These are phyloP conservation scores for Oithona nana DNA, from an alignment of 2,888 invertebrate genomes.

Conservation along the genomic window DNA sequence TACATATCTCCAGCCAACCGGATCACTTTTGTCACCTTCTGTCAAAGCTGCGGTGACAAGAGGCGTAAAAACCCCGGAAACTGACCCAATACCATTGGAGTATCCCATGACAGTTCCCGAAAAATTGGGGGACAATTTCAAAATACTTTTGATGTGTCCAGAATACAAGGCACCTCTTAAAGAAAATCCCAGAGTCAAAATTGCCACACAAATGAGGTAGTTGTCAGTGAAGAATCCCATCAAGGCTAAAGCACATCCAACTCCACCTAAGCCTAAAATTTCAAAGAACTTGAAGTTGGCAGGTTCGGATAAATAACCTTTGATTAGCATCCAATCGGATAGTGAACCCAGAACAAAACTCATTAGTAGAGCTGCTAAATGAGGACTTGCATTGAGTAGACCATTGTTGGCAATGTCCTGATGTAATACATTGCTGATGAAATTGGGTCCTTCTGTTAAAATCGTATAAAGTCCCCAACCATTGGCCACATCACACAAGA, in stretches of 20 bases:
- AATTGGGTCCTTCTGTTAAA: background rate
- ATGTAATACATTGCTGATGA: background rate
- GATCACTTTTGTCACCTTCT: background rate
- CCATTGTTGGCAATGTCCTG: background rate
- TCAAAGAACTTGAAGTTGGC: background rate
- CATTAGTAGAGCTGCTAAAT: background rate
- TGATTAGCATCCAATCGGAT: background rate
- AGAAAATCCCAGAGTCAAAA: background rate
- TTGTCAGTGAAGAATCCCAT: background rate
- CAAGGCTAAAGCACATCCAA: background rate
- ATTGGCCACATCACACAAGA: background rate
- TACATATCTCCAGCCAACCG: background rate
- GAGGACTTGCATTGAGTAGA: background rate
- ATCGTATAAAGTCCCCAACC: background rate
- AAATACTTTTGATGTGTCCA: background rate
- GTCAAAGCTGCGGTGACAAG: background rate
- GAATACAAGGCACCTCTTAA: background rate
- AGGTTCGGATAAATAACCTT: background rate
- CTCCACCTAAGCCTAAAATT: background rate
- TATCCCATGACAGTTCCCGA: background rate
- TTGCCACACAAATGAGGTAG: background rate
- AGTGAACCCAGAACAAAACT: background rate
- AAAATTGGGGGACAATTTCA: background rate
- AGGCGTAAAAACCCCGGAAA: background rate
- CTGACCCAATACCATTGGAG: background rate